A percentile compares a stretch with the other conserved stretches of the same genome.
Conservation (phyloP, 2,797 vertebrate genomes). For the Pantherophis vulpinus region DNA sequence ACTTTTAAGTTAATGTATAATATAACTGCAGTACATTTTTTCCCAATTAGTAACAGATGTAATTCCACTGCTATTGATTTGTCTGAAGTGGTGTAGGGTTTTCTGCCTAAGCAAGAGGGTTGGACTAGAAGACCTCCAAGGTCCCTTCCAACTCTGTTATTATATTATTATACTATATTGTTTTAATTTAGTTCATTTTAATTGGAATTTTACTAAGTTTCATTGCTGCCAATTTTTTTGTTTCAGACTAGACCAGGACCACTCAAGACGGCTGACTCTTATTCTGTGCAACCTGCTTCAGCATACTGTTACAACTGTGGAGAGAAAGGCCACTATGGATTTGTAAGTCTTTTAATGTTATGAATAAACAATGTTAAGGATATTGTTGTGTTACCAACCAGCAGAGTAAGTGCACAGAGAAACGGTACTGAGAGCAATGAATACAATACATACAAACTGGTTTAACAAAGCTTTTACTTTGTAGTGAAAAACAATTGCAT, state of each 20-base stretch:
- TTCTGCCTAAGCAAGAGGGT: no score
- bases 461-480: no score
- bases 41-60: neutral
- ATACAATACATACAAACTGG: no score
- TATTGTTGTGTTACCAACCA: no score
- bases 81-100: no score
- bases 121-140: no score
- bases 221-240: conserved; percentile 35
- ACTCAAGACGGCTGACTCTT: conserved; percentile 54
- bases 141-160: no score
- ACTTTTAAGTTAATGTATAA: neutral
- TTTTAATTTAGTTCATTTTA: conserved; percentile 37
- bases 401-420: no score
- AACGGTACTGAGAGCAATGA: no score
- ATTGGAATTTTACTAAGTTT: conserved; percentile 21
- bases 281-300: conserved; percentile 32
- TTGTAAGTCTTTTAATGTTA: conserved; percentile 65
- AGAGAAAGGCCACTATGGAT: conserved; percentile 72
- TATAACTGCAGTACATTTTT: neutral
- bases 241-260: conserved; percentile 75
- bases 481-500: no score
- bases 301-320: conserved; percentile 79
- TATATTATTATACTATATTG: neutral
- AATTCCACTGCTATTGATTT: neutral
- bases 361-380: neutral